These are phyloP conservation scores for Plagodis pulveraria DNA, from an alignment of 2,888 invertebrate genomes.

Conservation along the genomic window DNA sequence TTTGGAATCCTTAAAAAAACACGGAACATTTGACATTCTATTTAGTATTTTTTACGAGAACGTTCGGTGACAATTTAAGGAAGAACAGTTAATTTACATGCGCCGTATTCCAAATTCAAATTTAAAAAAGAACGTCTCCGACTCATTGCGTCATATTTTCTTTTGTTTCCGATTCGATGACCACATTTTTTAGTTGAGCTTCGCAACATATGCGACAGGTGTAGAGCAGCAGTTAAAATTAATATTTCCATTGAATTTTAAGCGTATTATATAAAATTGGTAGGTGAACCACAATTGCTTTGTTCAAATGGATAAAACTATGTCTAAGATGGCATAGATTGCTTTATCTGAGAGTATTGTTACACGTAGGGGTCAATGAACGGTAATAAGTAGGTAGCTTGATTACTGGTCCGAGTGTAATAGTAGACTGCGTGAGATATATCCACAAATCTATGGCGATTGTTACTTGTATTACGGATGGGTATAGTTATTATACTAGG, in stretches of 20 bases:
- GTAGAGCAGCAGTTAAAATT: slow-evolving; percentile 35
- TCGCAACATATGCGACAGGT: slow-evolving; percentile 56
- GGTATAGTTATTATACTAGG: not conserved
- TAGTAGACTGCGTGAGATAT: slow-evolving; percentile 9
- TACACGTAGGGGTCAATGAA: slow-evolving; percentile 26
- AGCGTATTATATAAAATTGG: slow-evolving; percentile 70
- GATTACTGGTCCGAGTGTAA: slow-evolving; percentile 8
- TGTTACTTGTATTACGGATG: slow-evolving; percentile 7
- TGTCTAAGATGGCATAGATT: slow-evolving; percentile 30
- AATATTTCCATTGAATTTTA: slow-evolving; percentile 66
- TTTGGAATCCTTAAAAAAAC: slow-evolving; percentile 27
- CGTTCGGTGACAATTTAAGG: slow-evolving; percentile 23
- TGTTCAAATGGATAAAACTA: slow-evolving; percentile 47
- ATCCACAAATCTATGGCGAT: slow-evolving; percentile 13
- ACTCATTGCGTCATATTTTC: slow-evolving; percentile 13
- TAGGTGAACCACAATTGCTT: slow-evolving; percentile 69
- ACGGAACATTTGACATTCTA: slow-evolving; percentile 22
- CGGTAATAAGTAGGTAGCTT: slow-evolving; percentile 31
- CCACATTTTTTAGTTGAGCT: slow-evolving; percentile 1
- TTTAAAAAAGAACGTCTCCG: slow-evolving; percentile 8
- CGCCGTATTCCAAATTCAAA: slow-evolving; percentile 20
- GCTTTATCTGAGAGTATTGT: slow-evolving; percentile 36
- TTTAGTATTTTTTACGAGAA: slow-evolving; percentile 22
- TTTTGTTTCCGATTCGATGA: slow-evolving; percentile 5
- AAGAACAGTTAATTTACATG: slow-evolving; percentile 14